phyloP scores from a whole-genome alignment of 2,888 invertebrate genomes.

The Bellardia bayeri region DNA sequence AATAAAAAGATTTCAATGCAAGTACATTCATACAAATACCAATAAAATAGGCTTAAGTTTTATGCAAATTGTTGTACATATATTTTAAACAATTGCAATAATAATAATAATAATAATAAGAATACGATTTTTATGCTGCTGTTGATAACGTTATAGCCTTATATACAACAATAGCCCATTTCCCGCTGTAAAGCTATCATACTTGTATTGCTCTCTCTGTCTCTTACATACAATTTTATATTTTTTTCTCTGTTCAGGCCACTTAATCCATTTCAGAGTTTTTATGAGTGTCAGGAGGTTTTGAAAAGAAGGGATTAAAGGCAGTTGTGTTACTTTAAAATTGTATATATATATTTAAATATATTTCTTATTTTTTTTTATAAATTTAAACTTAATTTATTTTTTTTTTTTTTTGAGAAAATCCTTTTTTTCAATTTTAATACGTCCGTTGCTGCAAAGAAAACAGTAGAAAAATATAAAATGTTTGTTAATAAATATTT shows the following conservation, averaged over 20 bases:
- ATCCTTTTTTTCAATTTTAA: slow-evolving; percentile 5
- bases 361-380: slow-evolving; percentile 19
- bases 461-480: not conserved
- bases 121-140: not conserved
- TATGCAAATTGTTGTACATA: not conserved
- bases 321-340: slow-evolving; percentile 61
- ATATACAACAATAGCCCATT: not conserved
- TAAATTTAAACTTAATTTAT: slow-evolving; percentile 38
- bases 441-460: slow-evolving; percentile 49
- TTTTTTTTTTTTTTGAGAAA: not conserved
- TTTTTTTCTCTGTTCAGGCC: not conserved
- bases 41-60: slow-evolving; percentile 26
- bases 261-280: not conserved
- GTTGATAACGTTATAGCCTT: not conserved
- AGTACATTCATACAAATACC: not conserved
- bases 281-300: not conserved
- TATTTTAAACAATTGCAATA: not conserved
- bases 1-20: slow-evolving; percentile 19
- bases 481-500: slow-evolving; percentile 22
- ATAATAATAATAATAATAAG: not conserved
- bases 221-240: not conserved
- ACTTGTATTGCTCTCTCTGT: not conserved
- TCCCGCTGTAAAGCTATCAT: not conserved
- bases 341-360: slow-evolving; percentile 10
- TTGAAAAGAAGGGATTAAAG: slow-evolving; percentile 42